Conservation (phyloP, 2,113 vertebrate genomes). For the Sebastes schlegelii region DNA sequence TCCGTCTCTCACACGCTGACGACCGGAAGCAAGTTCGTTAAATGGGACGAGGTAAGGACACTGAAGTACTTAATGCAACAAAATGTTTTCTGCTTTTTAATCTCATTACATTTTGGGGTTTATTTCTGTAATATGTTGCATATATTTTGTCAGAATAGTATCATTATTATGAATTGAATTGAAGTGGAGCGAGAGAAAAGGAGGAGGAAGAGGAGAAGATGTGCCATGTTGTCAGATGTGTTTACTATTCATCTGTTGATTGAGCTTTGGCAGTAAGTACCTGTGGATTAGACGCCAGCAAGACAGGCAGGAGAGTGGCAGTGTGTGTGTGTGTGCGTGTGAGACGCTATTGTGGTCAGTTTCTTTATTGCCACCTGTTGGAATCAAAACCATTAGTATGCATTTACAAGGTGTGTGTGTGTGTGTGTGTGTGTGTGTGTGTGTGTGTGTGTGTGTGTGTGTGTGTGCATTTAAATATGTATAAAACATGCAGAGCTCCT, state of each 20-base stretch:
- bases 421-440: not conserved
- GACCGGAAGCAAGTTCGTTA: slow-evolving; percentile 93
- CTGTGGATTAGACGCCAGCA: slow-evolving; percentile 47
- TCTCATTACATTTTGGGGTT: not conserved
- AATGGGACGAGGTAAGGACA: slow-evolving; percentile 93
- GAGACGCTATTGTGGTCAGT: not conserved
- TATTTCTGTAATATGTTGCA: not conserved
- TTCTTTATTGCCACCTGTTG: slow-evolving; percentile 60
- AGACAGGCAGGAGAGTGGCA: not conserved
- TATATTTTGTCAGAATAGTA: not conserved
- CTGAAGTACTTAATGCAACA: too few relatives aligned
- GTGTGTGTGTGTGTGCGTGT: not conserved
- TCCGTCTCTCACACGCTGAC: slow-evolving; percentile 86
- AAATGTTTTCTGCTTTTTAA: not conserved
- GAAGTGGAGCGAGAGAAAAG: not conserved
- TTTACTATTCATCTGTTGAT: slow-evolving; percentile 61
- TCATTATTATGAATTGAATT: not conserved
- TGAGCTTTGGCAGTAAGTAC: slow-evolving; percentile 58
- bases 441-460: slow-evolving; percentile 5
- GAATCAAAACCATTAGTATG: slow-evolving; percentile 1
- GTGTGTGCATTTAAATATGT: not conserved
- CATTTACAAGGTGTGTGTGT: not conserved
- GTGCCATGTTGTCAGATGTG: slow-evolving; percentile 50
- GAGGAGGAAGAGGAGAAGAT: slow-evolving; percentile 37
- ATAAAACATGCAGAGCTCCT: not conserved